Conservation (phyloP, 1,140 invertebrate genomes). For the Cherax destructor region DNA sequence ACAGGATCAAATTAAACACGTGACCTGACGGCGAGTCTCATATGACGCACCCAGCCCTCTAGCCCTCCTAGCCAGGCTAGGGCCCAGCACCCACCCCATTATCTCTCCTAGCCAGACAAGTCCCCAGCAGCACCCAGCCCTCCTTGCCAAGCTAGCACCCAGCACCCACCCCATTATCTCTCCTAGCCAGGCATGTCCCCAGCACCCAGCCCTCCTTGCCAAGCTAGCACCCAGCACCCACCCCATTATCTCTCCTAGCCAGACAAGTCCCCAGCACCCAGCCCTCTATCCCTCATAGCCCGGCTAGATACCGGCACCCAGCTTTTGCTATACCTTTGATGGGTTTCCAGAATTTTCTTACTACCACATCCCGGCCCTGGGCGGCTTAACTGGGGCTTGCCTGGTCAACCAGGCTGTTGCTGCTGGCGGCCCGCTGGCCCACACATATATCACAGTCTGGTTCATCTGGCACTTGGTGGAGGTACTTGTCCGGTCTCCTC, state of each 20-base stretch:
- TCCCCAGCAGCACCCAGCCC: not conserved
- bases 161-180: not conserved
- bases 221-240: not conserved
- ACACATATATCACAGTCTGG: too few relatives aligned
- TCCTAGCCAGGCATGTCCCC: not conserved
- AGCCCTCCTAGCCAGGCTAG: not conserved
- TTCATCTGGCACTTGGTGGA: too few relatives aligned
- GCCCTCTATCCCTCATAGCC: not conserved
- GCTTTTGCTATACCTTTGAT: too few relatives aligned
- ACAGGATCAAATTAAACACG: constrained; percentile 29
- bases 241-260: not conserved
- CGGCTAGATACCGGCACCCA: not conserved
- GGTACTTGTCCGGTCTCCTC: too few relatives aligned
- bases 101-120: too few relatives aligned
- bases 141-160: not conserved
- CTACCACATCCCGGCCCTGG: too few relatives aligned
- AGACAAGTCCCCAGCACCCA: not conserved
- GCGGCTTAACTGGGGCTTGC: too few relatives aligned
- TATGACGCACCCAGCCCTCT: not conserved
- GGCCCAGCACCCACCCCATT: not conserved
- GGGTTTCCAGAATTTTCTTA: too few relatives aligned
- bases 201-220: not conserved
- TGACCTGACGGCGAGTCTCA: not conserved
- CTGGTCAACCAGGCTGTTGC: too few relatives aligned
- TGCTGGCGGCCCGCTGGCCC: too few relatives aligned